Percentiles rank a stretch among this genome's conserved stretches.
Conservation (phyloP, 2,888 invertebrate genomes). For the Pogonocherus hispidulus region DNA sequence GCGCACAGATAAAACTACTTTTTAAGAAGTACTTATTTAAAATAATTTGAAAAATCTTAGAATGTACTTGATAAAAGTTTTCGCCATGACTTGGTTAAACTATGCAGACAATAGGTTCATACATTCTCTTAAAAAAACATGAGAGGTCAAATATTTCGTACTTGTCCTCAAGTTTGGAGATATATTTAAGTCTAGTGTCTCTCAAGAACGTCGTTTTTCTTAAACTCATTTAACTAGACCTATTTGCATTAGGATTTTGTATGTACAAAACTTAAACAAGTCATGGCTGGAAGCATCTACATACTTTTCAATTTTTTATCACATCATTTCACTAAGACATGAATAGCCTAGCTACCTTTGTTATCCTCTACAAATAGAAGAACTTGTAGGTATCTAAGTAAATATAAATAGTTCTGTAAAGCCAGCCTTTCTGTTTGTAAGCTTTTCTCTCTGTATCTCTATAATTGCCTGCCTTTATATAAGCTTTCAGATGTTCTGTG, state of each 20-base stretch:
- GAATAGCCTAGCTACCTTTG: constrained; percentile 2
- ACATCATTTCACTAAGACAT: neutral
- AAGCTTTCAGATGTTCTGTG: constrained; percentile 59
- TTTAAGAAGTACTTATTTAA: constrained; percentile 14
- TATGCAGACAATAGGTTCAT: too few relatives aligned
- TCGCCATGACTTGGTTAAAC: constrained; percentile 5
- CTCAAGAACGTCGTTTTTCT: too few relatives aligned
- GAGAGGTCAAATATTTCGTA: too few relatives aligned
- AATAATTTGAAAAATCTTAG: constrained; percentile 13
- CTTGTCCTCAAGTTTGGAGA: too few relatives aligned
- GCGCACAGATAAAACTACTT: constrained; percentile 36
- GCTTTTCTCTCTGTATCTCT: constrained; percentile 46
- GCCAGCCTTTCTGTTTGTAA: constrained; percentile 44
- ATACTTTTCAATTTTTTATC: constrained; percentile 2
- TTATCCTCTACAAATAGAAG: constrained; percentile 14
- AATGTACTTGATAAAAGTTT: constrained; percentile 21
- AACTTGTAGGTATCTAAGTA: constrained; percentile 17
- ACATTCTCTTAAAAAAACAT: too few relatives aligned
- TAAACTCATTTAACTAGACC: too few relatives aligned
- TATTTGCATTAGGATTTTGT: too few relatives aligned
- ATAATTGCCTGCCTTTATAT: constrained; percentile 54
- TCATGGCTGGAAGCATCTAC: neutral
- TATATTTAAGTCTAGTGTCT: too few relatives aligned
- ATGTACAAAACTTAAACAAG: neutral
- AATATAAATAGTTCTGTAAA: constrained; percentile 37